Evolutionary conservation across 1,140 invertebrate species (phyloP).

Genomic region (Neotoxoptera formosana): DNA sequence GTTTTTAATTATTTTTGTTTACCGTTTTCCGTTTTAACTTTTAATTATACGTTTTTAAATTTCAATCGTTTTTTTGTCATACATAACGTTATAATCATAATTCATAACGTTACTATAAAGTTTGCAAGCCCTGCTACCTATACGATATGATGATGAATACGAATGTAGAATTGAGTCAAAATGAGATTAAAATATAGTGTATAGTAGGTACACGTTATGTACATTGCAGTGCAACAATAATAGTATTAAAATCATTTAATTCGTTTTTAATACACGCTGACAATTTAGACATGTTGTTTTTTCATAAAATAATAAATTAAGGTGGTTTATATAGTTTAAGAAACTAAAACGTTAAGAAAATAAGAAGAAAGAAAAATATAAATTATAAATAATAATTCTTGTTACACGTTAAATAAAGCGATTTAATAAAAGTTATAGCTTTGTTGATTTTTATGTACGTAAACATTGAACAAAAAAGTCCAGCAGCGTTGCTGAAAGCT

Average conservation of each 20-base stretch:
- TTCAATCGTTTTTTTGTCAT: too few species aligned
- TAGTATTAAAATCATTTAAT: neutral
- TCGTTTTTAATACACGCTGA: neutral
- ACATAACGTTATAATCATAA: too few species aligned
- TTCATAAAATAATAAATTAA: neutral
- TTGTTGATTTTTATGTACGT: constrained; percentile 3
- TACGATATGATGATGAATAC: too few species aligned
- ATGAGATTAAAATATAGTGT: neutral
- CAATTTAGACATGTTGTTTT: neutral
- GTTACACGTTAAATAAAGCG: neutral
- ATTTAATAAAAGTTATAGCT: constrained; percentile 13
- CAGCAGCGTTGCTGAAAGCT: neutral
- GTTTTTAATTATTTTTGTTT: too few species aligned
- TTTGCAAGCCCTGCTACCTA: too few species aligned
- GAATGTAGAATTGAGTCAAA: neutral
- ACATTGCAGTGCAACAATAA: too few species aligned
- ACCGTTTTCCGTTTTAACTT: too few species aligned
- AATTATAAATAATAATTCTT: neutral
- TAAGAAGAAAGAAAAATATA: neutral
- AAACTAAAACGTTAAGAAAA: neutral
- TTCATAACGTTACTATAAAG: too few species aligned
- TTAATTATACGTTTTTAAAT: too few species aligned
- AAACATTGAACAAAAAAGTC: neutral
- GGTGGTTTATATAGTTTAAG: neutral
- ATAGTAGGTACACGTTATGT: too few species aligned